Evolutionary conservation across 2,888 invertebrate species (phyloP), one percentile per base, ranked within the genome.

Genomic region (Tenthredo scrophulariae): DNA sequence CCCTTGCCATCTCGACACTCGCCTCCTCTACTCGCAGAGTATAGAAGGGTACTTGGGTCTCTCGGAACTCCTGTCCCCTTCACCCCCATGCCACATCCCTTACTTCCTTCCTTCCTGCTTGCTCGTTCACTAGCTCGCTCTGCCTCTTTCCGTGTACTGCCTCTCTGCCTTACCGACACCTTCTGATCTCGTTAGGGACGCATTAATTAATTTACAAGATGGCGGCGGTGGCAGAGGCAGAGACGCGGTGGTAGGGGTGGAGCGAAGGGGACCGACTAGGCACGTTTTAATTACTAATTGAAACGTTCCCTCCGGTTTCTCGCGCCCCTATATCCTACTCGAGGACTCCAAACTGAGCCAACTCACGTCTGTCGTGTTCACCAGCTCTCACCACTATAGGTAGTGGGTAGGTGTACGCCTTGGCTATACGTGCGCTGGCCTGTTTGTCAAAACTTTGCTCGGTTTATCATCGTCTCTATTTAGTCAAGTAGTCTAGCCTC

Each of bases 191-290:
- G 91, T 92, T 92, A 92, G 89, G 90, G 89, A 88, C 88, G 90
- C 91, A 91, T 91, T 92, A 91, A 91, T 92, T 92, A 91, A 92
- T 92, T 91, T 91, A 90, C 91, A 92, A 92, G 91, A 92, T 90
- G 91, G 90, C 90, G 88, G 85, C 89, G 88, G 87, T 84, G 86
- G 87, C 29, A 85, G 86, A 85, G 40, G 75, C n/a, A 91, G 91
- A 90, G 91, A 90, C 89, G 88, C 85, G 88, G 86, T 84, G 86
- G 86, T 86, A n/a, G 77, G n/a, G 91, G 91, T 43, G 77, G 70
- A 50, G 65, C 65, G 29, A 37, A 37, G 82, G 85, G 84, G 86
- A 85, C 85, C 84, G 33, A 84, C 87, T 84, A 85, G 89, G 89
- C 88, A 89, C 91, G 90, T 91, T 91, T 91, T 90, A 91, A 91